Percentiles rank a stretch among this genome's conserved stretches.
Conservation (phyloP, 2,888 invertebrate genomes). For the Blastobasis lacticolella region DNA sequence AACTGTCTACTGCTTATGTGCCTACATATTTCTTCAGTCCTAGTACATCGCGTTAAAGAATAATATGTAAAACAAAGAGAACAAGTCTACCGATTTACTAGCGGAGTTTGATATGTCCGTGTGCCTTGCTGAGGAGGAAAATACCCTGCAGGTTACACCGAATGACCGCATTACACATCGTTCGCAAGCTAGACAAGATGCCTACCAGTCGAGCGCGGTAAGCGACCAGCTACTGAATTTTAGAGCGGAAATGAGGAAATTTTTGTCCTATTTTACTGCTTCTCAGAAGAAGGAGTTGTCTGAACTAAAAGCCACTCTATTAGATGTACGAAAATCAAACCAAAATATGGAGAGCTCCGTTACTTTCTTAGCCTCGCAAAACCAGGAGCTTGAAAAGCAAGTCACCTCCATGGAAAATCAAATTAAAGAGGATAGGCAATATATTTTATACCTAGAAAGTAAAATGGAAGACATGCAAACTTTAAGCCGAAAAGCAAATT, state of each 20-base stretch:
- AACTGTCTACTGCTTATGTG: too few relatives aligned
- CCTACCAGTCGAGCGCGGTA: not conserved
- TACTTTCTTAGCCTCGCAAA: slow-evolving; percentile 6
- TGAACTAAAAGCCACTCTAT: not conserved
- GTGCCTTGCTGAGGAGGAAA: not conserved
- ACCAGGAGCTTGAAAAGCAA: slow-evolving; percentile 11
- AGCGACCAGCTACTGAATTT: not conserved
- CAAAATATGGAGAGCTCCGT: slow-evolving; percentile 12
- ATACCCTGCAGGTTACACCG: not conserved
- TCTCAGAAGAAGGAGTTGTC: not conserved
- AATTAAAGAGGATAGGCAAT: not conserved
- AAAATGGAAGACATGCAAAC: not conserved
- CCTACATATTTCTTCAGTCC: not conserved
- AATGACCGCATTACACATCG: not conserved
- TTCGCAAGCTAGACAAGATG: not conserved
- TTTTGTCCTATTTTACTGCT: slow-evolving; percentile 2
- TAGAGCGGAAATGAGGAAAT: slow-evolving; percentile 6
- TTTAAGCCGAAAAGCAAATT: slow-evolving; percentile 6
- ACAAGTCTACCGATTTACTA: not conserved
- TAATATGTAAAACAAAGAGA: not conserved
- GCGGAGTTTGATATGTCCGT: not conserved
- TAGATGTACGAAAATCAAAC: slow-evolving; percentile 10
- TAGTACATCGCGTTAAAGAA: not conserved
- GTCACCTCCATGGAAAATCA: slow-evolving; percentile 4
- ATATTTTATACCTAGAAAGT: not conserved